These are phyloP conservation scores for Gari tellinella DNA, from an alignment of 2,888 invertebrate genomes.

Conservation along the genomic window DNA sequence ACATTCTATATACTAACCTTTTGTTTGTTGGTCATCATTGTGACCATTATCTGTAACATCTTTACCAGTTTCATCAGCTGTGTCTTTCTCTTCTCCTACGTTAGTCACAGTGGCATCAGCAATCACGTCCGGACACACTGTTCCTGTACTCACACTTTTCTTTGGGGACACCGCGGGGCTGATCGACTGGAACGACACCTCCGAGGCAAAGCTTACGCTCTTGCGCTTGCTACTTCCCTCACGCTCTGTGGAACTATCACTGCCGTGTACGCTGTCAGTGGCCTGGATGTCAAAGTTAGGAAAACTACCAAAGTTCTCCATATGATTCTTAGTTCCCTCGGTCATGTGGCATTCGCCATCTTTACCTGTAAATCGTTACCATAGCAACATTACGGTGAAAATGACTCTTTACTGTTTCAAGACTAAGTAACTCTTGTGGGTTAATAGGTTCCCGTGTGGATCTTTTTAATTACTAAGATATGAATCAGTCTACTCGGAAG, in stretches of 20 bases:
- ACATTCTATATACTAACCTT: no score
- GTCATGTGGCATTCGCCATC: slow-evolving; percentile 63
- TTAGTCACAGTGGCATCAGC: neutral
- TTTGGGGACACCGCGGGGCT: slow-evolving; percentile 72
- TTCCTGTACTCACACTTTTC: slow-evolving; percentile 10
- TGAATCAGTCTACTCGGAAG: no score
- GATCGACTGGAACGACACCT: slow-evolving; percentile 82
- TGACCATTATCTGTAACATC: slow-evolving; percentile 2
- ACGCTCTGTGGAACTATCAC: slow-evolving; percentile 57
- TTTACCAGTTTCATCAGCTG: slow-evolving; percentile 10
- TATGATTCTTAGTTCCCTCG: slow-evolving; percentile 45
- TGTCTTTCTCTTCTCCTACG: slow-evolving; percentile 14
- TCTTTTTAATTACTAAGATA: no score
- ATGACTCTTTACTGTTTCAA: no score
- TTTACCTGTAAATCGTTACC: slow-evolving; percentile 39
- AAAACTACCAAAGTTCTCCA: slow-evolving; percentile 47
- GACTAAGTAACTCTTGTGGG: no score
- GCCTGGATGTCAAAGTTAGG: slow-evolving; percentile 52
- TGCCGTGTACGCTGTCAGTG: slow-evolving; percentile 49
- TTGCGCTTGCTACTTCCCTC: slow-evolving; percentile 72
- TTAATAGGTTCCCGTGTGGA: no score
- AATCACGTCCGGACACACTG: neutral
- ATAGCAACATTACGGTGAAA: neutral
- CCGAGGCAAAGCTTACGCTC: slow-evolving; percentile 83
- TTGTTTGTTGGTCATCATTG: no score